Conservation (phyloP, 2,797 vertebrate species). For the Eremophila alpestris region DNA sequence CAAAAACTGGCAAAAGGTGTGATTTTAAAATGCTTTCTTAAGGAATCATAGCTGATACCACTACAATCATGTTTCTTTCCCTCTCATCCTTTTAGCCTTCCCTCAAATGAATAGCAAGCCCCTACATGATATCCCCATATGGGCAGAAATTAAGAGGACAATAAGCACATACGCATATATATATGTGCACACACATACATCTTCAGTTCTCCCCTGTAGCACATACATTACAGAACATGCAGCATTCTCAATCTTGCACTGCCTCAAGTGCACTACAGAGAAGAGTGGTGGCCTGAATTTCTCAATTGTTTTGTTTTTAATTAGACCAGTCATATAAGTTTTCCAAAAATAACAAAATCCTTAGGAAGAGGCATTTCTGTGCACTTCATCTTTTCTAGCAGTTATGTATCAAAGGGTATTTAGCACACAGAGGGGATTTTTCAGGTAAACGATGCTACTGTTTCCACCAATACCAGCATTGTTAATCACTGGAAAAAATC, state of each 20-base stretch:
- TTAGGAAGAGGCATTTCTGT: neutral
- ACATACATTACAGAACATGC: neutral
- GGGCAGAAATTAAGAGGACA: neutral
- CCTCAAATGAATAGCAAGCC: neutral
- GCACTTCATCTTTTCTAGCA: neutral
- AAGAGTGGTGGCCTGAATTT: constrained; percentile 23
- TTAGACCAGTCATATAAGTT: neutral
- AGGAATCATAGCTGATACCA: neutral
- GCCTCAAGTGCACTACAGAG: neutral
- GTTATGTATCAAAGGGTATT: neutral
- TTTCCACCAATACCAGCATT: neutral
- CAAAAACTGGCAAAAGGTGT: neutral
- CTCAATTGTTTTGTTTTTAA: neutral
- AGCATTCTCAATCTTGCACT: neutral
- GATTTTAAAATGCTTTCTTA: neutral
- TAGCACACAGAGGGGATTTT: neutral
- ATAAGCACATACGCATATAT: neutral
- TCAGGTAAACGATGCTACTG: neutral
- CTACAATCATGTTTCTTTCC: neutral
- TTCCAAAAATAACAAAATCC: neutral
- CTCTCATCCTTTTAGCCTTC: neutral
- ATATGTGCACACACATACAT: neutral
- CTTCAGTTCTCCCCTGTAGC: neutral
- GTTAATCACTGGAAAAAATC: neutral
- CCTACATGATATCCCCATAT: neutral